Evolutionary conservation across 2,888 invertebrate genomes (phyloP).

Genomic region (Perdita meconis): DNA sequence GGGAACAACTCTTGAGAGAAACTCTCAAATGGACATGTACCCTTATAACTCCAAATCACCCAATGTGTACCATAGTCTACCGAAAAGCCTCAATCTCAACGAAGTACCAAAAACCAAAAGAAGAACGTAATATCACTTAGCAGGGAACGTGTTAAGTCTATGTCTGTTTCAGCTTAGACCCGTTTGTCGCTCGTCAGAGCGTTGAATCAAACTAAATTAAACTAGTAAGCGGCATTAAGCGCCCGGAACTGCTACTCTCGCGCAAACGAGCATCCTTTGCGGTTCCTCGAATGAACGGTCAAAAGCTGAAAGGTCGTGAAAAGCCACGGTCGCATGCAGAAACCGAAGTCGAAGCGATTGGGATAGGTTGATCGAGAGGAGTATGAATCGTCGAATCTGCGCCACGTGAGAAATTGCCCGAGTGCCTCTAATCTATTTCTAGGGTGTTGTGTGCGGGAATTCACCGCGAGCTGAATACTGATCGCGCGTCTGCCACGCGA

Average conservation of each 20-base stretch:
- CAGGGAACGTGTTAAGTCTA: constrained; percentile 47
- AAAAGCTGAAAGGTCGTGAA: constrained; percentile 53
- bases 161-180: constrained; percentile 41
- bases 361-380: constrained; percentile 19
- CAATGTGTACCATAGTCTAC: background rate
- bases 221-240: constrained; percentile 30
- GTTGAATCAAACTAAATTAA: constrained; percentile 56
- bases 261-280: constrained; percentile 13
- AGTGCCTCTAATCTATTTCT: constrained; percentile 60
- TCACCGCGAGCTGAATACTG: constrained; percentile 60
- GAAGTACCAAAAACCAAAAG: background rate
- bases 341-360: constrained; percentile 44
- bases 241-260: constrained; percentile 13
- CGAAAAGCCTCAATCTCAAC: constrained; percentile 1
- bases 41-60: background rate
- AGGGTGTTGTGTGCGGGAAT: constrained; percentile 18
- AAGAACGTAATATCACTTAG: constrained; percentile 20
- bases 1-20: no score
- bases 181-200: constrained; percentile 47
- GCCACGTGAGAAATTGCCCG: constrained; percentile 49
- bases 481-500: constrained; percentile 9
- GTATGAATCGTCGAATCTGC: constrained; percentile 9
- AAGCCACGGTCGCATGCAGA: constrained; percentile 55
- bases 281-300: constrained; percentile 16
- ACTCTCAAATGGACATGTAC: no score